Evolutionary conservation across 2,797 vertebrate genomes (phyloP).

Genomic region (Pseudochirops corinnae): DNA sequence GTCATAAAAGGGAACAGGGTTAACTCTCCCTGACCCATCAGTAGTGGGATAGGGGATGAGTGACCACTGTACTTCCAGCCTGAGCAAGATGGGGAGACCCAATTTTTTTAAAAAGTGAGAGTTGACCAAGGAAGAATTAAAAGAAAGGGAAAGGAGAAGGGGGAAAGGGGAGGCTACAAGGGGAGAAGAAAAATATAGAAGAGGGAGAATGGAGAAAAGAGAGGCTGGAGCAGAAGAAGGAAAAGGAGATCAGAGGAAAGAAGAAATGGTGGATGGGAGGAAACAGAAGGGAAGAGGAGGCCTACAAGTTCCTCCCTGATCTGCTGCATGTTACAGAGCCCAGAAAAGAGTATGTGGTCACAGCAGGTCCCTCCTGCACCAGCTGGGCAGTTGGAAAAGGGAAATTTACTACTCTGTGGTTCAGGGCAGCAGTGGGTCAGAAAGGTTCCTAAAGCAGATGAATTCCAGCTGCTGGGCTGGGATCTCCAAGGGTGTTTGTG

Average conservation of each 20-base stretch:
- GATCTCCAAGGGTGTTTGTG: not conserved
- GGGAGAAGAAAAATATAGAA: not conserved
- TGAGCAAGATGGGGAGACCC: not conserved
- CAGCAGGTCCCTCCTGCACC: not conserved
- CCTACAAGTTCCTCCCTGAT: not conserved
- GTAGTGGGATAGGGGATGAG: not conserved
- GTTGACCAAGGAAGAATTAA: not conserved
- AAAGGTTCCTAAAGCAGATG: not conserved
- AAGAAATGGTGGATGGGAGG: not conserved
- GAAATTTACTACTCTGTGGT: not conserved
- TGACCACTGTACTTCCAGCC: not conserved
- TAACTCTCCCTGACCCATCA: not conserved
- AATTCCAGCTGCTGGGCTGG: not conserved
- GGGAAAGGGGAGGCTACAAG: not conserved
- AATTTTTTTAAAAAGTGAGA: not conserved
- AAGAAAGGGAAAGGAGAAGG: not conserved
- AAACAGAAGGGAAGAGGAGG: not conserved
- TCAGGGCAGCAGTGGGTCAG: not conserved
- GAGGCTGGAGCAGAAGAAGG: not conserved
- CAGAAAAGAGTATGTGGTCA: not conserved
- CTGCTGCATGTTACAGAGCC: not conserved
- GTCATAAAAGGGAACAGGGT: not conserved
- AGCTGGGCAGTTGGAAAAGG: not conserved
- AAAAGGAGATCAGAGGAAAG: slow-evolving; percentile 6
- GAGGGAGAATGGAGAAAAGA: slow-evolving; percentile 6